Percentiles rank a stretch among this genome's conserved stretches.
phyloP scores from a whole-genome alignment of 2,797 vertebrate genomes.

The Dromococcyx pavoninus region DNA sequence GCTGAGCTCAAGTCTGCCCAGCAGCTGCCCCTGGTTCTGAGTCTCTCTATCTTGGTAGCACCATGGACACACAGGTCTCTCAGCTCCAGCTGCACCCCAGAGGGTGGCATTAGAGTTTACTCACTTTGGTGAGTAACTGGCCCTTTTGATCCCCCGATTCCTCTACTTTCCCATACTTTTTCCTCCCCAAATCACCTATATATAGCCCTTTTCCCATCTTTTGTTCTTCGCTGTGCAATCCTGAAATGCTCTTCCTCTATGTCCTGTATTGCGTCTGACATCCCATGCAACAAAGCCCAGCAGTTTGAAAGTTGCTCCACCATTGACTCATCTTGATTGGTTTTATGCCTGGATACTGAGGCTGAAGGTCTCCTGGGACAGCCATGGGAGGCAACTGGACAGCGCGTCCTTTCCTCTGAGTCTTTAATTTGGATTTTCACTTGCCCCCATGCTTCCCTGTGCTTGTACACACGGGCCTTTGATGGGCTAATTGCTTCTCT shows the following conservation, averaged over 20 bases:
- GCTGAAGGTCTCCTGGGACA: background rate
- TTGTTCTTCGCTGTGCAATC: background rate
- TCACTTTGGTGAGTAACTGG: background rate
- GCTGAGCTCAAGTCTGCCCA: background rate
- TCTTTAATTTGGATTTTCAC: background rate
- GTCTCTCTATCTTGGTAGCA: background rate
- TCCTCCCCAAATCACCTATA: background rate
- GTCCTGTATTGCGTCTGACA: fast-evolving
- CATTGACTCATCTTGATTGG: too few species aligned
- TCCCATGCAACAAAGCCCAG: background rate
- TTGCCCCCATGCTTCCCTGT: background rate
- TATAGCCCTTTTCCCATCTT: background rate
- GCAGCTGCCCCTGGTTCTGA: background rate
- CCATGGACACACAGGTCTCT: background rate
- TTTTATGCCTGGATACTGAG: background rate
- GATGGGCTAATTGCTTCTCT: background rate
- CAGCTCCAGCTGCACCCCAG: background rate
- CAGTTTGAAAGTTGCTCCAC: background rate
- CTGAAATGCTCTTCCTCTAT: background rate
- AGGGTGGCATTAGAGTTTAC: background rate
- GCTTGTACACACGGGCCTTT: background rate
- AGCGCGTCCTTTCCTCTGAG: background rate
- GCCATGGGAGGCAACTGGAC: background rate
- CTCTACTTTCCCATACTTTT: background rate
- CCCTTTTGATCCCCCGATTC: background rate